A percentile compares a stretch with the other conserved stretches of the same genome.
Conservation (phyloP, 30 jellyfish, hydroid and myxozoan species). For the Hydra vulgaris region DNA sequence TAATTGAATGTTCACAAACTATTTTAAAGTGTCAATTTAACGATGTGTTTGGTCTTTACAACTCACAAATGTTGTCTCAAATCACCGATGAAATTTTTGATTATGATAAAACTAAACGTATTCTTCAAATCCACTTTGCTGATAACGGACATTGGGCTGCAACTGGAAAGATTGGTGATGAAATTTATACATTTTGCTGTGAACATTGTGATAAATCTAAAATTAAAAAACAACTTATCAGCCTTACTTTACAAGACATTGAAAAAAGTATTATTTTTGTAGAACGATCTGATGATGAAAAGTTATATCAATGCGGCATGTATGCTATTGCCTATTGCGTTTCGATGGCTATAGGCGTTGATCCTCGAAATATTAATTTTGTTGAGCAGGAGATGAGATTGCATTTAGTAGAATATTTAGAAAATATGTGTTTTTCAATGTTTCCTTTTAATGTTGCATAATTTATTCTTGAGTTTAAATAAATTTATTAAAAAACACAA, state of each 20-base stretch:
- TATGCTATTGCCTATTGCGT: conserved; percentile 28
- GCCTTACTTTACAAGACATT: background rate
- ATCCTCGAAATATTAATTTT: conserved; percentile 24
- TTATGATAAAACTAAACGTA: conserved; percentile 1
- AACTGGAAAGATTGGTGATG: conserved; percentile 15
- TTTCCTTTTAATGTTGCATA: conserved; percentile 10
- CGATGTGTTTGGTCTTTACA: conserved; percentile 22
- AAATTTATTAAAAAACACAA: too few species aligned
- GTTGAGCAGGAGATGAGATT: conserved; percentile 22
- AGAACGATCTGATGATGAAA: conserved; percentile 25
- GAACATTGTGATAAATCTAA: conserved; percentile 17
- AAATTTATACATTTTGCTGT: conserved; percentile 19
- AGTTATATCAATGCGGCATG: conserved; percentile 2
- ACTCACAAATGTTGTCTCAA: conserved; percentile 12
- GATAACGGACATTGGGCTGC: conserved; percentile 36
- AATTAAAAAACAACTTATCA: conserved; percentile 11
- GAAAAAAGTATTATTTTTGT: conserved; percentile 22
- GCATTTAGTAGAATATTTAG: conserved; percentile 30
- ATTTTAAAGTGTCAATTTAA: conserved; percentile 21
- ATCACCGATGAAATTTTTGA: background rate
- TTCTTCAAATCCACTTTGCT: conserved; percentile 14
- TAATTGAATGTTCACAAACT: conserved; percentile 20
- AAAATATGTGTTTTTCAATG: conserved; percentile 35
- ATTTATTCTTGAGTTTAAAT: too few species aligned
- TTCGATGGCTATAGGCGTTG: conserved; percentile 25